A percentile compares a stretch with the other conserved stretches of the same genome.
These are phyloP conservation scores for Cheiracanthium punctorium DNA, from an alignment of 2,888 invertebrate species.

Conservation along the genomic window DNA sequence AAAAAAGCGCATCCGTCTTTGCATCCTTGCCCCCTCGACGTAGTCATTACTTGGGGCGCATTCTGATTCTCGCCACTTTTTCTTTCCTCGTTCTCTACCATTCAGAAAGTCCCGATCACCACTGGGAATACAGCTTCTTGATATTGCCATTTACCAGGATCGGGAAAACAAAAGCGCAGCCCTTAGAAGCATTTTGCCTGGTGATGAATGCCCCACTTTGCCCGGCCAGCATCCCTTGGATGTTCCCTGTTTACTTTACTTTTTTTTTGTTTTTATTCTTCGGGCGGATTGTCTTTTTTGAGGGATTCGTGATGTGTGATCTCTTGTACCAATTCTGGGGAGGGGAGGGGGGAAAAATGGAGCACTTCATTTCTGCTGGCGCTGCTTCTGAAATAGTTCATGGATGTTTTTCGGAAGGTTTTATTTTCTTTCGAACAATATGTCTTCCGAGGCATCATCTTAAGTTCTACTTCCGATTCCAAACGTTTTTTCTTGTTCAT, in stretches of 20 bases:
- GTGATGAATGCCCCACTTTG: constrained; percentile 15
- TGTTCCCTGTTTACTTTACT: constrained; percentile 13
- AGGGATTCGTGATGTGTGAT: background rate
- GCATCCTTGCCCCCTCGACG: background rate
- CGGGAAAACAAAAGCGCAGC: background rate
- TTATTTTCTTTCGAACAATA: background rate
- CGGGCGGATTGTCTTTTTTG: constrained; percentile 10
- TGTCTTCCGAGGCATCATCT: background rate
- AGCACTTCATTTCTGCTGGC: background rate
- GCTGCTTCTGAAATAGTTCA: background rate
- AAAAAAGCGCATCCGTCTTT: background rate
- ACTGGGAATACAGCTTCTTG: constrained; percentile 10
- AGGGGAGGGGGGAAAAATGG: too few relatives aligned
- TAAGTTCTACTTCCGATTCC: background rate
- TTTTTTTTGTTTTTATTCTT: background rate
- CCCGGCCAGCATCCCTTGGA: background rate
- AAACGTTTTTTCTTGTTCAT: too few relatives aligned
- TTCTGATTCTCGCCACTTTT: background rate
- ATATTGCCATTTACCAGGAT: constrained; percentile 4
- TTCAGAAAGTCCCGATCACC: constrained; percentile 15
- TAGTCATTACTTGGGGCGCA: background rate
- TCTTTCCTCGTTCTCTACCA: background rate
- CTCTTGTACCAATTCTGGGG: background rate
- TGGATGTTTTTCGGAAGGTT: background rate
- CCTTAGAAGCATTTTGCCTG: background rate